Evolutionary conservation across 2,888 invertebrate species (phyloP).

Genomic region (Elmis aenea): DNA sequence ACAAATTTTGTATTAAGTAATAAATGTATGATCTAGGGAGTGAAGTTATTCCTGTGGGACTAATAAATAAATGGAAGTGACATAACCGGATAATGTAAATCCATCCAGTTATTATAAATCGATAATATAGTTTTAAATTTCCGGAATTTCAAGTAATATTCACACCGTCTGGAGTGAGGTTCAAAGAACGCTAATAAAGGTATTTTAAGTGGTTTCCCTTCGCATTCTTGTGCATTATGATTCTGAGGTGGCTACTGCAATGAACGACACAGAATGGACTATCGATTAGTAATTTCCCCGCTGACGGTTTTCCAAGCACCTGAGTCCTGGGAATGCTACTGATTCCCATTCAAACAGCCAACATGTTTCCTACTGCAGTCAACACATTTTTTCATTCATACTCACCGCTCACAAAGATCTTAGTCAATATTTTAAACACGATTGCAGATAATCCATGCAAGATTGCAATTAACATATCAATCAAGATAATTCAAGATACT

Average conservation of each 20-base stretch:
- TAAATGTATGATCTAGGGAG: constrained; percentile 7
- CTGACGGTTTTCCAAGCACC: constrained; percentile 28
- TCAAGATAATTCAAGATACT: no score
- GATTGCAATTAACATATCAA: no score
- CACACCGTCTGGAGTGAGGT: no score
- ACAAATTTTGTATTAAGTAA: no score
- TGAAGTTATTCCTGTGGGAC: constrained; percentile 6
- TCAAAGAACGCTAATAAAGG: no score
- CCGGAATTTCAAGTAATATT: constrained; percentile 6
- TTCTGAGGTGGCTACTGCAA: constrained; percentile 27
- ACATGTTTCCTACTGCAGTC: constrained; percentile 13
- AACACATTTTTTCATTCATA: neutral
- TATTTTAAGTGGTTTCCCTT: no score
- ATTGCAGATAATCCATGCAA: no score
- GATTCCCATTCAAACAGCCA: constrained; percentile 23
- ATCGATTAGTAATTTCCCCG: constrained; percentile 30
- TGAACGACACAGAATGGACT: constrained; percentile 26
- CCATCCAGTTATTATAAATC: constrained; percentile 10
- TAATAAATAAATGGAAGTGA: constrained; percentile 9
- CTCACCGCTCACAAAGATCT: no score
- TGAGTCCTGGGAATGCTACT: constrained; percentile 24
- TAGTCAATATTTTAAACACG: no score
- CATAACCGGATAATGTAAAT: constrained; percentile 8
- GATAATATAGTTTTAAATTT: constrained; percentile 3
- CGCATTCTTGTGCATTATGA: constrained; percentile 23